phyloP scores from a whole-genome alignment of 2,888 invertebrate genomes.

The Melanotus villosus region DNA sequence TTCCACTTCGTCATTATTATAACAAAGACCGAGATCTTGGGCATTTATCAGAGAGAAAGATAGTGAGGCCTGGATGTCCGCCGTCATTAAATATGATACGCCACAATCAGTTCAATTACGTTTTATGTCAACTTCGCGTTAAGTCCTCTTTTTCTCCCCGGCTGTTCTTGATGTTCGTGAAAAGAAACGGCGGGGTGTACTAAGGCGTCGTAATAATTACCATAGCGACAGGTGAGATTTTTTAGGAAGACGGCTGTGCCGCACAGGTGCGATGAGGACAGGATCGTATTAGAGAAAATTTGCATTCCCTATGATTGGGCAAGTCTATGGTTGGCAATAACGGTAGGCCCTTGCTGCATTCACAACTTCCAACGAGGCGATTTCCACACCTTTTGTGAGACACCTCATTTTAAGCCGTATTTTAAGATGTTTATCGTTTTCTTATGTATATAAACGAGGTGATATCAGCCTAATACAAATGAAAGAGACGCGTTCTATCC shows the following conservation, averaged over 20 bases:
- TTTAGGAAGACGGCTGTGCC: constrained; percentile 29
- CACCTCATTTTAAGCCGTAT: constrained; percentile 40
- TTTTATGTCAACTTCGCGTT: constrained; percentile 13
- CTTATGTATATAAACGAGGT: constrained; percentile 34
- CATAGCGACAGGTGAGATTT: constrained; percentile 7
- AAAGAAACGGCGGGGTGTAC: too few species aligned
- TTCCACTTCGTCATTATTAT: constrained; percentile 3
- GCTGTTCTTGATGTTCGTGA: not conserved
- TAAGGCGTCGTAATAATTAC: constrained; percentile 32
- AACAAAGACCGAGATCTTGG: constrained; percentile 13
- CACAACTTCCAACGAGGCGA: constrained; percentile 47
- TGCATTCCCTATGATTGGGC: constrained; percentile 51
- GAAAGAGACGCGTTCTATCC: not conserved
- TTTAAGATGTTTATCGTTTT: constrained; percentile 44
- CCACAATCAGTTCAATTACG: constrained; percentile 29
- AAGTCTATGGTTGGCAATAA: constrained; percentile 46
- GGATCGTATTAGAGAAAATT: constrained; percentile 42
- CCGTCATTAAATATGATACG: constrained; percentile 29
- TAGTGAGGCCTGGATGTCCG: constrained; percentile 20
- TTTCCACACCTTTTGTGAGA: constrained; percentile 50
- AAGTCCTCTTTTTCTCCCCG: constrained; percentile 1
- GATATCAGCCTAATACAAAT: constrained; percentile 19
- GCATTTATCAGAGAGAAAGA: constrained; percentile 28
- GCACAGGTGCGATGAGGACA: constrained; percentile 33
- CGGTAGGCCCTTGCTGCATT: constrained; percentile 43